Conservation (phyloP, 2,797 vertebrate genomes). For the Microhierax caerulescens region DNA sequence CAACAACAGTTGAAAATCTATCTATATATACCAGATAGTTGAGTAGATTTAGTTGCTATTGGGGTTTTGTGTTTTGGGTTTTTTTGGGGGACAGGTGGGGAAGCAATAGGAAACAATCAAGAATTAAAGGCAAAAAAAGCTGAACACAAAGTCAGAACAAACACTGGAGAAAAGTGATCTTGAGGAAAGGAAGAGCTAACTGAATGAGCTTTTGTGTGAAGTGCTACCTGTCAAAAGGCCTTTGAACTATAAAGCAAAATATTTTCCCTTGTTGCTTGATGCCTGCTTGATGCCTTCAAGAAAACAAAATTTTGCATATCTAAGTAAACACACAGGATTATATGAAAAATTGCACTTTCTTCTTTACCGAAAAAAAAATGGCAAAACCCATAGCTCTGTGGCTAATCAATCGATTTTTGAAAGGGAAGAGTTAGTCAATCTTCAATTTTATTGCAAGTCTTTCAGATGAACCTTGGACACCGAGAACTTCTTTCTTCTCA, state of each 20-base stretch:
- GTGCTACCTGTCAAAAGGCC: neutral
- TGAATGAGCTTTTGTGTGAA: neutral
- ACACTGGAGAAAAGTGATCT: neutral
- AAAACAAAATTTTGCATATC: neutral
- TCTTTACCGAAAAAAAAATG: neutral
- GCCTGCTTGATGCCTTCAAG: neutral
- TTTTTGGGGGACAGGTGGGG: no score
- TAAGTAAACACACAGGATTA: neutral
- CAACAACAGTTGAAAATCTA: neutral
- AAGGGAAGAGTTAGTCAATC: neutral
- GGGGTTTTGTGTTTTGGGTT: neutral
- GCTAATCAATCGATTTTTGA: neutral
- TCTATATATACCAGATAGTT: neutral
- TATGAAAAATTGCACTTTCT: neutral
- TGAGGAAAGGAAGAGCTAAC: neutral
- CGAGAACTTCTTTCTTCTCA: neutral
- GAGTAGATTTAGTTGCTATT: neutral
- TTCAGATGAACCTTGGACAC: neutral
- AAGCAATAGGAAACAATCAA: neutral
- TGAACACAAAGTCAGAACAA: neutral
- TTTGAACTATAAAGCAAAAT: neutral
- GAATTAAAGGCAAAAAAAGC: neutral
- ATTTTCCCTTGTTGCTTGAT: neutral
- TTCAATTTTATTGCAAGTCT: neutral
- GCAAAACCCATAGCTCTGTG: neutral